Evolutionary conservation across 2,888 invertebrate genomes (phyloP), one percentile per base, ranked within the genome.

Genomic region (Cephonodes hylas): DNA sequence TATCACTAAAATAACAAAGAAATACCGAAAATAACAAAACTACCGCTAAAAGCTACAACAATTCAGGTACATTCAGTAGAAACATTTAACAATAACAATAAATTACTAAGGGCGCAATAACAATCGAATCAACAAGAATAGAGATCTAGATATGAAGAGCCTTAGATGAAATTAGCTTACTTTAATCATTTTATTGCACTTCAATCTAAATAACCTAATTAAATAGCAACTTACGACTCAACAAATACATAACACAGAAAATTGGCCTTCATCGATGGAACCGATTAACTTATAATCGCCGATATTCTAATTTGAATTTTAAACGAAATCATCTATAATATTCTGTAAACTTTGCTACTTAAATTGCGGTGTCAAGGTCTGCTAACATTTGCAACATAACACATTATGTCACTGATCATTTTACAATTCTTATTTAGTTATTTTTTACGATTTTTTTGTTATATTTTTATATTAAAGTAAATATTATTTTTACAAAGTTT

Each of bases 1-100:
- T 22, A 38, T 20, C 15, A 13, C 6, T 18, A 20, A 38, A 42
- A 58, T 58, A 48, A 60, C 18, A 60, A 22, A 48, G 48, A 38
- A 13, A 48, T 48, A 48, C 25, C 48, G 20, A 42, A 42, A 25
- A 60, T 20, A 48, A 27, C 27, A 8, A 38, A 42, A 38, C 18
- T 22, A 38, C 42, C 3, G 20, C 46, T 60, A 15, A 15, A 25
- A 5, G 38, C 7, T 27, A 53, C 59, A 64, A 64, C 34, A 63
- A 63, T 62, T 65, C 66, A 71, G 67, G 66, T 68, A 70, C 68
- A 57, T 62, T 13, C 44, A 59, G 69, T 67, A 53, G 13, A 59
- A 59, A 42, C 18, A 27, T 23, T 38, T 64, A 68, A 69, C 42
- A 73, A 73, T 71, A 75, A 73, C 73, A 73, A 67, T 69, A 67